A percentile compares a stretch with the other conserved stretches of the same genome.
Evolutionary conservation across 2,797 vertebrate genomes (phyloP).

Genomic region (Limnodromus scolopaceus): DNA sequence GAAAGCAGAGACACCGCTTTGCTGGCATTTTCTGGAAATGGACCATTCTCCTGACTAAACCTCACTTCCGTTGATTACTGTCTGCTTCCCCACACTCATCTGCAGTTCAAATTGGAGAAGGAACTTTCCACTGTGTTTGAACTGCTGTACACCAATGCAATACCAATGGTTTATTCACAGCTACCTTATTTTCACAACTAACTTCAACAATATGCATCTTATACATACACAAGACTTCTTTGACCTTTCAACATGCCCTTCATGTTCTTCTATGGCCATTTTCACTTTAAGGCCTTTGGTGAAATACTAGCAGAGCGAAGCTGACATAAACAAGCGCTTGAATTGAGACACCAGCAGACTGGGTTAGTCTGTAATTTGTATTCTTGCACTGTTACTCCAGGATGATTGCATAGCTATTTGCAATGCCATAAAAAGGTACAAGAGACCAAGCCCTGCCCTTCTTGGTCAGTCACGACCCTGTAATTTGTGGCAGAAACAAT

Average conservation of each 20-base stretch:
- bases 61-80: not conserved
- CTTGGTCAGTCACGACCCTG: conserved; percentile 27
- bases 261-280: not conserved
- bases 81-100: not conserved
- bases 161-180: not conserved
- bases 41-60: not conserved
- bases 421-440: conserved; percentile 72
- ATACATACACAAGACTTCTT: not conserved
- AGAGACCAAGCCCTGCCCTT: conserved; percentile 66
- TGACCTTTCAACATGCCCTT: not conserved
- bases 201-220: not conserved
- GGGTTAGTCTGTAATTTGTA: conserved; percentile 59
- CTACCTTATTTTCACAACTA: not conserved
- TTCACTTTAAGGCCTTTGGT: not conserved
- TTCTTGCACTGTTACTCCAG: conserved; percentile 46
- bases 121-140: not conserved
- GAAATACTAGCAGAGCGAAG: not conserved
- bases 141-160: not conserved
- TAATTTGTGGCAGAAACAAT: conserved; percentile 56
- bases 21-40: not conserved
- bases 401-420: conserved; percentile 70
- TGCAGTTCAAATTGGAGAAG: not conserved
- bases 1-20: not conserved
- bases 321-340: not conserved
- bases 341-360: conserved; percentile 5